phyloP scores from a whole-genome alignment of 2,797 vertebrate genomes.

The Etheostoma perlongum region DNA sequence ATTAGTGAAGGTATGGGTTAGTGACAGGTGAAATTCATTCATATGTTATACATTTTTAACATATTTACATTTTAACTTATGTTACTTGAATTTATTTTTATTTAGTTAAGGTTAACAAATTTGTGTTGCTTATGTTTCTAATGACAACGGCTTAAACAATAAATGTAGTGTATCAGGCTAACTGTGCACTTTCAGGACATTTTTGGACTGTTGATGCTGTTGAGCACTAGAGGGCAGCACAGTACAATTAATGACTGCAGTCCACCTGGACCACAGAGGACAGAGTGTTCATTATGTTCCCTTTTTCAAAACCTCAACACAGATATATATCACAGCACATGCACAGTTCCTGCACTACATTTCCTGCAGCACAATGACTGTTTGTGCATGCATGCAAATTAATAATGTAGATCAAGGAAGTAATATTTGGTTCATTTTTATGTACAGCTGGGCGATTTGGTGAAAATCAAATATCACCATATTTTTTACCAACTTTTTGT shows the following conservation, averaged over 20 bases:
- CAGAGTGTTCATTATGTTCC: background rate
- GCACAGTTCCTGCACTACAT: background rate
- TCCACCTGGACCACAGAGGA: background rate
- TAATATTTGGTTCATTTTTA: background rate
- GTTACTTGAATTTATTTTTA: background rate
- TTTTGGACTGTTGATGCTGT: background rate
- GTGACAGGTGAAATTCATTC: background rate
- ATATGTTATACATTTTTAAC: background rate
- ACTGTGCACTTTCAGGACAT: background rate
- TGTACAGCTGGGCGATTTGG: too few species aligned
- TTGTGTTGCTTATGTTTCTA: background rate
- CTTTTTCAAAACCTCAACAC: background rate
- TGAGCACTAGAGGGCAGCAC: constrained; percentile 78
- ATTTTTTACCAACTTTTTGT: too few species aligned
- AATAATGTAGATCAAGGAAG: background rate
- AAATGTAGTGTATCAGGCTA: background rate
- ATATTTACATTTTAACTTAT: background rate
- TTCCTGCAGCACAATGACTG: background rate
- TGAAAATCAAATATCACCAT: background rate
- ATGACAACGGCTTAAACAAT: background rate
- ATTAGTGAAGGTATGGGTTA: background rate
- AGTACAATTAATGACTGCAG: constrained; percentile 47
- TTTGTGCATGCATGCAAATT: background rate
- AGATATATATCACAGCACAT: background rate
- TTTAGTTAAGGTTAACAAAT: background rate